phyloP scores from a whole-genome alignment of 2,113 vertebrate genomes.

The Ramphastos sulfuratus region DNA sequence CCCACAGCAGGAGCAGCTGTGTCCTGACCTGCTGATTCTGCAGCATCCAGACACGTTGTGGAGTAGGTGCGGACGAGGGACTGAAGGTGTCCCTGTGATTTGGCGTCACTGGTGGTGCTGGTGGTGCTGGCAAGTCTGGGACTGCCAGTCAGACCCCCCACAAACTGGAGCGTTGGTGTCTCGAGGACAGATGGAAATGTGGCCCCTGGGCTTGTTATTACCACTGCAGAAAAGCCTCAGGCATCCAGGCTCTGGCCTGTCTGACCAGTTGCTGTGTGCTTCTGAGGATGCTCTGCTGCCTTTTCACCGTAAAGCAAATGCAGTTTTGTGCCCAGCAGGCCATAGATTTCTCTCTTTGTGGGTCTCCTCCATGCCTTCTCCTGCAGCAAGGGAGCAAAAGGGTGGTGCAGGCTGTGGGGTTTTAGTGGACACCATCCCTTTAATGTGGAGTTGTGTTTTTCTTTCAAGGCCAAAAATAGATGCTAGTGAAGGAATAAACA shows the following conservation, averaged over 20 bases:
- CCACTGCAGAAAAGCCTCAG: not conserved
- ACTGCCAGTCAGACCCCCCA: not conserved
- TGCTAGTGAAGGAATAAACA: constrained; percentile 35
- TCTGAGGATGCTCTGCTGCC: not conserved
- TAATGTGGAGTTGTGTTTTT: constrained; percentile 37
- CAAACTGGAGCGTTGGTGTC: not conserved
- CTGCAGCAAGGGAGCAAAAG: not conserved
- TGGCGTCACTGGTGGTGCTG: not conserved
- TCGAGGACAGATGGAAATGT: not conserved
- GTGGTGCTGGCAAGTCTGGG: not conserved
- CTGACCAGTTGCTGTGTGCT: not conserved
- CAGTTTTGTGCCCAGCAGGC: not conserved
- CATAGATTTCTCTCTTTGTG: not conserved
- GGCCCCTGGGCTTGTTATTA: not conserved
- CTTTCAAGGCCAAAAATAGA: constrained; percentile 59
- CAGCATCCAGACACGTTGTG: not conserved
- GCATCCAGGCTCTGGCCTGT: not conserved
- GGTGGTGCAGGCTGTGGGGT: constrained; percentile 9
- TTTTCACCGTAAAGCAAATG: constrained; percentile 41
- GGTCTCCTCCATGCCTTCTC: not conserved
- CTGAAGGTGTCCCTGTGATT: not conserved
- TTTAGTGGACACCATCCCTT: constrained; percentile 4
- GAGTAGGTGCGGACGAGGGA: not conserved
- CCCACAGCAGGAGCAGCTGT: not conserved
- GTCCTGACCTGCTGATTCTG: not conserved